Evolutionary conservation across 2,797 vertebrate species (phyloP), one percentile per base, ranked within the genome.

Genomic region (Botia kubotai): DNA sequence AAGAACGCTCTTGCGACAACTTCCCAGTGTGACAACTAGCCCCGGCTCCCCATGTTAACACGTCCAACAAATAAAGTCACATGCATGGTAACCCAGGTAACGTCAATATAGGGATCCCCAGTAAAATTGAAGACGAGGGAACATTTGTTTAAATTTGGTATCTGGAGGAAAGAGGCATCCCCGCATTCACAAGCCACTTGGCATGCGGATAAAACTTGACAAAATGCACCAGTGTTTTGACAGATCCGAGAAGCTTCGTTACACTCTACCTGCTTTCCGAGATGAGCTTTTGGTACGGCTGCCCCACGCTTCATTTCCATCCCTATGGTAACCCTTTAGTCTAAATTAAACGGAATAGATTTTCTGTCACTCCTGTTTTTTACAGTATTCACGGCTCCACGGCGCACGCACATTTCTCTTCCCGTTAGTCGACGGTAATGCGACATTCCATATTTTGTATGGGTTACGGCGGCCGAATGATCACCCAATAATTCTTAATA

Each of bases 121-220:
- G 10, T 87, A 87, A 87, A 76, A 71, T 72, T 76, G 36, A 50
- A 86, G 76, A 53, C 79, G 76, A 68, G 72, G 39, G 62, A 68
- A 80, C 82, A 86, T 87, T 87, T 85, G 86, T 88, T 86, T 85
- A 83, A 82, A 86, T 87, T 85, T 86, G 72, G 46, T 53, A 58
- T 76, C 63, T 16, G 58, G 50, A 33, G 50, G 58, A 83, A 70
- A 63, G 36, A 66, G 19, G 72, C 76, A 39, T 83, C 76, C 62
- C 73, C 26, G 16, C 68, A 63, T 84, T 85, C 80, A 86, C 83
- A 82, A 77, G 21, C 72, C 77, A 78, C 81, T 81, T 46, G 53
- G 73, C 70, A 33, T 19, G 11, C n/a, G 76, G 80, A 86, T 80
- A 71, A 72, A 85, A 73, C 82, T 77, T 78, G 80, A 86, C 74